Evolutionary conservation across 2,888 invertebrate species (phyloP), one percentile per base, ranked within the genome.

Genomic region (Ypsolopha sequella): DNA sequence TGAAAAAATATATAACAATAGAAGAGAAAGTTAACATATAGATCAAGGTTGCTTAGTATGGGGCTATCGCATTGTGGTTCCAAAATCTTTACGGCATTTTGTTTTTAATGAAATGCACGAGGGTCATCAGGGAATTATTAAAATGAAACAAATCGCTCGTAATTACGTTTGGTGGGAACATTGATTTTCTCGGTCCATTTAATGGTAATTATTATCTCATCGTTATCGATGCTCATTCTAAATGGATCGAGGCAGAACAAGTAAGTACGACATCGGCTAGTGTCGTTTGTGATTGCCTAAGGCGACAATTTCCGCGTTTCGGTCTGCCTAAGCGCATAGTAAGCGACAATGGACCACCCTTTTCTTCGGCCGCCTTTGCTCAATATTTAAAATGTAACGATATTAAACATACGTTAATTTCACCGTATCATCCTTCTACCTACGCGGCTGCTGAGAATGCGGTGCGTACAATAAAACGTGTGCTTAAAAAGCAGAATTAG

Each of bases 101-200:
- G 41, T 52, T 1, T 41, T 55, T n/a, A 13, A 41, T 7, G 51
- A 53, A 36, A 43, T 57, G 1, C 56, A 58, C 43, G 54, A 51
- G 7, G 57, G 58, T 1, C 60, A 63, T 41, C 43, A 57, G 33
- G 60, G 62, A 0, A 50, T 61, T 0, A 55, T 58, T 0, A 56
- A 60, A 53, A 62, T 59, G 57, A 60, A 61, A 56, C 53, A 51
- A 41, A 46, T 57, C 6, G 55, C 58, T 0, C 51, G 59, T 0
- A 57, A 50, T 39, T 61, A 58, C 39, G 56, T 61, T 1, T 63
- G 58, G 39, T 61, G 59, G 60, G 57, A 58, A 52, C 9, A 11
- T 50, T 6, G 56, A 58, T 38, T 58, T 53, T 48, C 35, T 55
- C 7, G 56, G 52, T 7, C 55, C 58, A 6, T 55, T 53, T 34